Conservation (phyloP, 2,888 invertebrate genomes). For the Rhogogaster chlorosoma region DNA sequence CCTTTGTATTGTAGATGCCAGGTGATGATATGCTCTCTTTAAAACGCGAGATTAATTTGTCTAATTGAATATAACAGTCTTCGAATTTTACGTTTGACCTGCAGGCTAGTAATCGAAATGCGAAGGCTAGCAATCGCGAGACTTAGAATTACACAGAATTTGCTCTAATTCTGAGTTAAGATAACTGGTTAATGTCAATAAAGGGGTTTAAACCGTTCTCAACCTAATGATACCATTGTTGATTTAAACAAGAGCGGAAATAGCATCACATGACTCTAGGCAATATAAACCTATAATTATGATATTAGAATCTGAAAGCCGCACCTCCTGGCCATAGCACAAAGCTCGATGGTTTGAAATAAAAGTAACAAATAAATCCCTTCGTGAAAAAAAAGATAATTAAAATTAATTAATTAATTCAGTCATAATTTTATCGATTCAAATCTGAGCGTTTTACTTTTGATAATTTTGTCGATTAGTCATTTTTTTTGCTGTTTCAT, state of each 20-base stretch:
- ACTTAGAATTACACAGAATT: background rate
- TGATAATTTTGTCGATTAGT: background rate
- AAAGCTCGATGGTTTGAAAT: background rate
- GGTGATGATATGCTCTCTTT: background rate
- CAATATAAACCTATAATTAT: slow-evolving; percentile 31
- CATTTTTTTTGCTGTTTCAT: background rate
- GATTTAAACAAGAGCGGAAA: slow-evolving; percentile 28
- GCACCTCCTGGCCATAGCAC: background rate
- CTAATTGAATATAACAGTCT: no score
- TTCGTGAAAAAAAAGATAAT: background rate
- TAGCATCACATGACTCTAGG: slow-evolving; percentile 36
- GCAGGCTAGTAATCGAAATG: background rate
- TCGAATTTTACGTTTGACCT: background rate
- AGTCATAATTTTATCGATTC: background rate
- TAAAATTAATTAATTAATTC: background rate
- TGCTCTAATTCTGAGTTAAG: background rate
- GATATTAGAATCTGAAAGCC: slow-evolving; percentile 22
- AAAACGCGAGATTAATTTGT: no score
- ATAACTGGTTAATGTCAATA: slow-evolving; percentile 9
- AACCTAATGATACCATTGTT: slow-evolving; percentile 6
- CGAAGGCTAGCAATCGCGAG: background rate
- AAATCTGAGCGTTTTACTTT: background rate
- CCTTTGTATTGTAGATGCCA: background rate
- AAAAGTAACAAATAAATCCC: background rate
- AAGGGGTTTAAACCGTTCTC: slow-evolving; percentile 28